phyloP scores from a whole-genome alignment of 1,140 invertebrate genomes.

The Papilio dardanus region DNA sequence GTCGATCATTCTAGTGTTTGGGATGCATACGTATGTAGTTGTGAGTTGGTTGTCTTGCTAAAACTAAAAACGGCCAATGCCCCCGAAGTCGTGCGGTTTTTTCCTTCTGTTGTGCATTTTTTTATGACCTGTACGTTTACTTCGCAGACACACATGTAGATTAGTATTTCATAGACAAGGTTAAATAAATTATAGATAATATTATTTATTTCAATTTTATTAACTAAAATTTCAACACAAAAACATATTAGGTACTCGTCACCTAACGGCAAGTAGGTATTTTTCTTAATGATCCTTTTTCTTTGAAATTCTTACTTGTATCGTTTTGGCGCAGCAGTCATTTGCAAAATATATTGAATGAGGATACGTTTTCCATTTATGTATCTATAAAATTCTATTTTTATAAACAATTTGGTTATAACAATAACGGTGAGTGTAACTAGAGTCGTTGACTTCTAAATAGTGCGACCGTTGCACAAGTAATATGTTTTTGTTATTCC shows the following conservation, averaged over 20 bases:
- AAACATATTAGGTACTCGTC: neutral
- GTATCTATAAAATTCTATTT: neutral
- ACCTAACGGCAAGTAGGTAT: neutral
- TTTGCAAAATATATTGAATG: too few relatives aligned
- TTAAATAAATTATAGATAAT: slow-evolving; percentile 2
- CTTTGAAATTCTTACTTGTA: neutral
- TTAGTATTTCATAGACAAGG: slow-evolving; percentile 11
- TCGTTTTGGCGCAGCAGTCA: neutral
- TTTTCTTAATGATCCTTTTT: neutral
- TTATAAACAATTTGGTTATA: neutral
- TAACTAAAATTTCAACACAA: neutral
- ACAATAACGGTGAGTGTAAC: neutral
- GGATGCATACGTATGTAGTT: slow-evolving; percentile 55
- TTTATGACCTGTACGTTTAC: neutral
- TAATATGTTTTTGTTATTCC: slow-evolving; percentile 34
- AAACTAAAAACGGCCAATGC: slow-evolving; percentile 77
- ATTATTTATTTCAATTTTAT: neutral
- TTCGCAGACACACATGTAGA: slow-evolving; percentile 18
- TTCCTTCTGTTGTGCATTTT: slow-evolving; percentile 45
- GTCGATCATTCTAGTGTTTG: slow-evolving; percentile 56
- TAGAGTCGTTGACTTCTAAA: slow-evolving; percentile 58
- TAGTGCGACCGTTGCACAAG: slow-evolving; percentile 50
- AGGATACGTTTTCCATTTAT: too few relatives aligned
- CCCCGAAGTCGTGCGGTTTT: slow-evolving; percentile 64
- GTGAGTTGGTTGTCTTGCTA: slow-evolving; percentile 63